Evolutionary conservation across 2,113 vertebrate genomes (phyloP).

Genomic region (Plestiodon gilberti): DNA sequence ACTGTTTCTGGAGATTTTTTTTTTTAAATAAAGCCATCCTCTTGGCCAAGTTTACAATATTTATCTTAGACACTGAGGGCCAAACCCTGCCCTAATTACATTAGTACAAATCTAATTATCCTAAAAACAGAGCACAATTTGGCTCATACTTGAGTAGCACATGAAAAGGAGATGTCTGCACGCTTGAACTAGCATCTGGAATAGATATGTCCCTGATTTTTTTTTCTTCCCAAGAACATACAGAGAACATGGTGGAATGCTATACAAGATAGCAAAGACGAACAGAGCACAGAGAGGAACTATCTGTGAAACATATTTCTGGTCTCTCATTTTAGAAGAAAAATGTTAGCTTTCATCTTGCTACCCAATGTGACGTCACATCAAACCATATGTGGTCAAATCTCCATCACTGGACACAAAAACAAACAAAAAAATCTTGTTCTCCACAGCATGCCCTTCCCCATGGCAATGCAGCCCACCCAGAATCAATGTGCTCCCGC

Average conservation of each 20-base stretch:
- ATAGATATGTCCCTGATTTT: neutral
- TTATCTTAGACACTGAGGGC: neutral
- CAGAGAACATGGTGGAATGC: conserved; percentile 21
- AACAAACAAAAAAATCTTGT: neutral
- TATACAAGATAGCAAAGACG: conserved; percentile 38
- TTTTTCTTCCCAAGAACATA: neutral
- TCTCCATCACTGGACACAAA: neutral
- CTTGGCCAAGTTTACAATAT: conserved; percentile 14
- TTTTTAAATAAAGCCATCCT: conserved; percentile 13
- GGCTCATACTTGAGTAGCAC: conserved; percentile 13
- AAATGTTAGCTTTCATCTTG: conserved; percentile 33
- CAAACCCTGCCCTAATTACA: neutral
- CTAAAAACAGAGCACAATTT: conserved; percentile 20
- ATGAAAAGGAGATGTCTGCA: neutral
- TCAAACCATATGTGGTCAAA: neutral
- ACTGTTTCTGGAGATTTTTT: conserved; percentile 4
- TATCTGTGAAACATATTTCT: conserved; percentile 56
- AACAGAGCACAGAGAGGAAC: conserved; percentile 44
- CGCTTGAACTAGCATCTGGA: neutral
- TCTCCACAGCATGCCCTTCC: neutral
- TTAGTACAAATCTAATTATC: neutral
- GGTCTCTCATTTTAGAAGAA: neutral
- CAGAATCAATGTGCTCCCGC: neutral
- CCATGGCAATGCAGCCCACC: neutral
- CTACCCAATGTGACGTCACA: conserved; percentile 17